Evolutionary conservation across 2,113 vertebrate species (phyloP), one percentile per base, ranked within the genome.

Genomic region (Blennius ocellaris): DNA sequence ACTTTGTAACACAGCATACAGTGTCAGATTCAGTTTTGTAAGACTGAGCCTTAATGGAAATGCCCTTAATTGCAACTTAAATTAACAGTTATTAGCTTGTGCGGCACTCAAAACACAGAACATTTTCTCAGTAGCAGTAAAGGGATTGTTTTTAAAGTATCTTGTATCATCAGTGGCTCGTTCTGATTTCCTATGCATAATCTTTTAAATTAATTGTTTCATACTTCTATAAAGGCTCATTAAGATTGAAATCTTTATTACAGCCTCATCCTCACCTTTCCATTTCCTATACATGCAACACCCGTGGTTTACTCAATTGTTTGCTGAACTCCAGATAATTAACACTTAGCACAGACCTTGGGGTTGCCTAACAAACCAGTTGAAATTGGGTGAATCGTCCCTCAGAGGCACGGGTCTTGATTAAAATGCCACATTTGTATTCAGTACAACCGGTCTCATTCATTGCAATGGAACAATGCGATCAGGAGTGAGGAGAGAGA

Each of bases 281-380:
- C 17, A 8, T 16, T 49, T 43, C 17, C 36, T 41, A 48, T 51
- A 73, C 37, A 62, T 0, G 8, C 41, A 58, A 58, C 52, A 44
- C 47, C 51, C 71, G 30, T 40, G 9, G 9, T 68, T 21, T 17
- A 61, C 44, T 74, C 73, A 73, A 78, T 73, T 56, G 69, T 78
- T 84, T 67, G 71, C 49, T 82, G 51, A 78, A 80, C 44, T 73
- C 66, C 38, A 54, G 61, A 76, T 77, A 81, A 84, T 82, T 79
- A 81, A 67, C 71, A 67, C 61, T 50, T 55, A 70, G 73, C 40
- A 10, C 65, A 48, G 70, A 73, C 69, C 59, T 76, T 47, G 10
- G 49, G 62, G 72, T 71, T 60, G 41, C 63, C 47, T 58, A 57
- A 72, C 77, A 76, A 80, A 73, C 57, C 58, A 61, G 59, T 15